Evolutionary conservation across 2,888 invertebrate species (phyloP).

Genomic region (Rhaphigaster nebulosa): DNA sequence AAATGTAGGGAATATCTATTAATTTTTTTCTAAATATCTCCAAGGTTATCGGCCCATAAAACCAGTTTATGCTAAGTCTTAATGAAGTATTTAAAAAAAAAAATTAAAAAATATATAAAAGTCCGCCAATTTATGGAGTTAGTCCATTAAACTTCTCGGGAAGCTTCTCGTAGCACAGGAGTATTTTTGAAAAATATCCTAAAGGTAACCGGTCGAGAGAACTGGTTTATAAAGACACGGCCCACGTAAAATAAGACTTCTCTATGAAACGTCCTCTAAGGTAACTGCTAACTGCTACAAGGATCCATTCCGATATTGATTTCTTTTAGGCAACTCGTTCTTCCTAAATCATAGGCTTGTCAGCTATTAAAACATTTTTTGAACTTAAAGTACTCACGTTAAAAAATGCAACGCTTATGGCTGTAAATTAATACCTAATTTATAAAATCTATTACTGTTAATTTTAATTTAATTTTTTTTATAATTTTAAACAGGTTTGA

Average conservation of each 20-base stretch:
- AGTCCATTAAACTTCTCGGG: constrained; percentile 3
- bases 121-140: constrained; percentile 5
- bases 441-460: too few species aligned
- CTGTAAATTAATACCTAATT: too few species aligned
- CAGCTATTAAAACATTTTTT: not conserved
- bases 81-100: constrained; percentile 25
- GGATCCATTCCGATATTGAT: not conserved
- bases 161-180: constrained; percentile 16
- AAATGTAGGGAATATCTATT: not conserved
- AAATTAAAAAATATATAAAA: constrained; percentile 9
- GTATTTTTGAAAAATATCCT: constrained; percentile 30
- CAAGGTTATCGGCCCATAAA: not conserved
- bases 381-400: too few species aligned
- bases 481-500: too few species aligned
- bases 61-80: constrained; percentile 34
- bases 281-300: not conserved
- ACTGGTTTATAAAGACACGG: constrained; percentile 23
- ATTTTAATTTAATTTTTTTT: too few species aligned
- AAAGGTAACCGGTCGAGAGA: constrained; percentile 13
- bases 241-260: constrained; percentile 29
- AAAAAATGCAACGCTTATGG: too few species aligned
- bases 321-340: not conserved
- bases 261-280: constrained; percentile 8
- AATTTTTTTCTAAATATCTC: not conserved
- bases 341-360: not conserved